phyloP scores from a whole-genome alignment of 2,113 vertebrate genomes.

The Neotragus pygmaeus region DNA sequence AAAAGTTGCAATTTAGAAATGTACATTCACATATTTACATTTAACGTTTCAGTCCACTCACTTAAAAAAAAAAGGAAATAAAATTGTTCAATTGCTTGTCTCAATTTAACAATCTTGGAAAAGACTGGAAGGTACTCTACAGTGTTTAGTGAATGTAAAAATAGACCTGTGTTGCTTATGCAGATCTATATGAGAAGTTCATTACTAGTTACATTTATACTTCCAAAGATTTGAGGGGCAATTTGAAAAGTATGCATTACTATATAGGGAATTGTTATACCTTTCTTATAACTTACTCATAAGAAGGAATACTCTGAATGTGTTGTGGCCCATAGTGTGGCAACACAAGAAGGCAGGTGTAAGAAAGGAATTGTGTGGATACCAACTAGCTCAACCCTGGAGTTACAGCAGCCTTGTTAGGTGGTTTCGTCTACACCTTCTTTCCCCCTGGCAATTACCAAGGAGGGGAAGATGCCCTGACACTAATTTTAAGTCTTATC shows the following conservation, averaged over 20 bases:
- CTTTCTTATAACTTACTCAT: background rate
- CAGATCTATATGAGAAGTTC: conserved; percentile 84
- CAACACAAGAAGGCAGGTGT: background rate
- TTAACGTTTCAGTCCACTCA: conserved; percentile 90
- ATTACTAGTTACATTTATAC: background rate
- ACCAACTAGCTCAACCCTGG: background rate
- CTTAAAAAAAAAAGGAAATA: conserved; percentile 74
- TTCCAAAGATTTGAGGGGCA: background rate
- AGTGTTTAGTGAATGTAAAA: conserved; percentile 87
- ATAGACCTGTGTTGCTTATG: conserved; percentile 90
- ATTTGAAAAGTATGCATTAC: background rate
- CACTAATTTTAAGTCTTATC: conserved; percentile 35
- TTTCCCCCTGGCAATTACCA: background rate
- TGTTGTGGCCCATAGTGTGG: background rate
- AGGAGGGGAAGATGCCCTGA: conserved; percentile 24
- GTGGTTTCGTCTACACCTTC: background rate
- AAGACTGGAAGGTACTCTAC: conserved; percentile 86
- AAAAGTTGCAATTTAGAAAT: conserved; percentile 92
- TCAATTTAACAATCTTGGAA: conserved; percentile 82
- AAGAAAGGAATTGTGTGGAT: background rate
- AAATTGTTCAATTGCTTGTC: conserved; percentile 83
- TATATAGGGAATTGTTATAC: background rate
- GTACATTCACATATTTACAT: conserved; percentile 85
- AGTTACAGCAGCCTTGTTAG: background rate
- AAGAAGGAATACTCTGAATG: background rate